A percentile compares a stretch with the other conserved stretches of the same genome.
Conservation (phyloP, 2,797 vertebrate species). For the Anguilla pacifica region DNA sequence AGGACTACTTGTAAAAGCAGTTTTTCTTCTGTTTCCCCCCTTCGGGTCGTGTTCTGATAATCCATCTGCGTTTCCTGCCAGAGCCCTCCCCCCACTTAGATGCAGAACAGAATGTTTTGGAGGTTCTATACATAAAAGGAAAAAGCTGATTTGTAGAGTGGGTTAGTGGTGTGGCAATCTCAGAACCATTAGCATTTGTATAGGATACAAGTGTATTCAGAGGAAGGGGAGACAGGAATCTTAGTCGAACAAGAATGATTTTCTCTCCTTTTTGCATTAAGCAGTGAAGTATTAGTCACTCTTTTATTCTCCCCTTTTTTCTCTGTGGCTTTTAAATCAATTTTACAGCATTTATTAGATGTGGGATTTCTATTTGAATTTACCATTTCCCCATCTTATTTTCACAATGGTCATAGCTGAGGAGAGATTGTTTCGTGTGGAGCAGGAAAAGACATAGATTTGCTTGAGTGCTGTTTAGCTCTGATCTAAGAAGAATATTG, state of each 20-base stretch:
- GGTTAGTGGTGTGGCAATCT: constrained; percentile 63
- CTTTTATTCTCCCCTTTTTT: neutral
- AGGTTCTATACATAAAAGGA: neutral
- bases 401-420: neutral
- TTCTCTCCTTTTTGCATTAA: neutral
- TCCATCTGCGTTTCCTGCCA: neutral
- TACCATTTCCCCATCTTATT: neutral
- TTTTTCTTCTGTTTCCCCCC: neutral
- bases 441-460: neutral
- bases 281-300: neutral
- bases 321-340: neutral
- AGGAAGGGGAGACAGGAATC: neutral
- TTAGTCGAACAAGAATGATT: neutral
- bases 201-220: constrained; percentile 52
- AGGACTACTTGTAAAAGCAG: neutral
- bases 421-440: neutral
- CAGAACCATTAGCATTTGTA: constrained; percentile 72
- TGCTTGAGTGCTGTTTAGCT: neutral
- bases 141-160: constrained; percentile 42
- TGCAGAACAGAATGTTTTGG: neutral
- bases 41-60: neutral
- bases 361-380: neutral
- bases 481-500: neutral
- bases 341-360: neutral
- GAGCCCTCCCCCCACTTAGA: neutral